These are phyloP conservation scores for Micropoecilia bifurca DNA, from an alignment of 2,797 vertebrate species.

Conservation along the genomic window DNA sequence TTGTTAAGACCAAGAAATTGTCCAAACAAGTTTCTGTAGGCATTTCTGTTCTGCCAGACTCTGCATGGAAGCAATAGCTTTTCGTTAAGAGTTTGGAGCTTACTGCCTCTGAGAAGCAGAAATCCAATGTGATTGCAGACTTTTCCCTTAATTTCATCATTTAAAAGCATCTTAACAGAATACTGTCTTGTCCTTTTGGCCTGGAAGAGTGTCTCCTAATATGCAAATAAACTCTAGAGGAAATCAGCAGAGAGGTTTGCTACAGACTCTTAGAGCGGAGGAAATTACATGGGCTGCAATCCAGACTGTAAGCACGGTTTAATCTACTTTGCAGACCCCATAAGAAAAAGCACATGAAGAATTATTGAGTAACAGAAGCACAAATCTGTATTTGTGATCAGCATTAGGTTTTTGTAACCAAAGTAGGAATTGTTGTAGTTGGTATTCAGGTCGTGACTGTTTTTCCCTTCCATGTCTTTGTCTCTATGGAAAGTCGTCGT, in stretches of 20 bases:
- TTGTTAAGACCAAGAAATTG: background rate
- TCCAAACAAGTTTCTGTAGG: background rate
- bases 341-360: slow-evolving; percentile 71
- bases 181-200: background rate
- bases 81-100: slow-evolving; percentile 20
- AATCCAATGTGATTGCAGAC: slow-evolving; percentile 18
- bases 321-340: slow-evolving; percentile 63
- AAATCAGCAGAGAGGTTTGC: background rate
- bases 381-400: slow-evolving; percentile 54
- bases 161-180: slow-evolving; percentile 11
- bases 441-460: slow-evolving; percentile 33
- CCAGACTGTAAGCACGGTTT: slow-evolving; percentile 33
- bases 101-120: slow-evolving; percentile 20
- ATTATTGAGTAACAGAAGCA: slow-evolving; percentile 26
- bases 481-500: background rate
- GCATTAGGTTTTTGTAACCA: slow-evolving; percentile 52
- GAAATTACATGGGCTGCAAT: slow-evolving; percentile 13
- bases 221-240: background rate
- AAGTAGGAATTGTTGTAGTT: slow-evolving; percentile 40
- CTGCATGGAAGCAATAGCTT: slow-evolving; percentile 1
- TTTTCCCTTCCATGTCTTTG: background rate
- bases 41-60: slow-evolving; percentile 4
- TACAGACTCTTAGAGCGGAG: slow-evolving; percentile 4
- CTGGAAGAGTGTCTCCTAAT: background rate
- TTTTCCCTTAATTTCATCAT: background rate